phyloP scores from a whole-genome alignment of 2,888 invertebrate genomes.

The Stomorhina lunata region DNA sequence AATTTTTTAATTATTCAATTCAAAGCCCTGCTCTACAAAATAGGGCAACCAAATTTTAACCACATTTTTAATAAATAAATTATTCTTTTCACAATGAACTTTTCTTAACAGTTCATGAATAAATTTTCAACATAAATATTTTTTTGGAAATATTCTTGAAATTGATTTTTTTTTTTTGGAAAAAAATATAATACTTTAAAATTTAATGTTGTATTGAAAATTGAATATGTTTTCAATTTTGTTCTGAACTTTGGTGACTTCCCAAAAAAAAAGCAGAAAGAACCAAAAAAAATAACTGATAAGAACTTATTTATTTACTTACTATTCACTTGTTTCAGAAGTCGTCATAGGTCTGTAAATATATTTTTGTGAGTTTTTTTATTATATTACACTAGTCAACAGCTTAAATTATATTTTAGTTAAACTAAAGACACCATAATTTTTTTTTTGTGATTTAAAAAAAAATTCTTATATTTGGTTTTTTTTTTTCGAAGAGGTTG shows the following conservation, averaged over 20 bases:
- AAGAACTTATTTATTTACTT: conserved; percentile 43
- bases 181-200: background rate
- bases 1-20: no score
- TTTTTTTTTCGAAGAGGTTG: no score
- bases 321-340: conserved; percentile 12
- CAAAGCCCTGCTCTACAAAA: background rate
- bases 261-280: conserved; percentile 15
- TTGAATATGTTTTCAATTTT: conserved; percentile 38
- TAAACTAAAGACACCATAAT: no score
- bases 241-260: conserved; percentile 59
- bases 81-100: background rate
- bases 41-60: background rate
- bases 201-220: conserved; percentile 30
- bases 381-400: background rate
- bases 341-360: background rate
- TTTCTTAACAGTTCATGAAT: conserved; percentile 26
- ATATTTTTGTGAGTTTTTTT: background rate
- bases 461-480: no score
- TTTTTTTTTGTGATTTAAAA: no score
- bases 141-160: background rate
- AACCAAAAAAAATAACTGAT: conserved; percentile 36
- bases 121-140: conserved; percentile 2
- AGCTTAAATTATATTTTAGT: no score
- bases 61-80: background rate
- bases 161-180: conserved; percentile 17